Conservation (phyloP, 2,113 vertebrate species). For the Tricholaema leucomelas region DNA sequence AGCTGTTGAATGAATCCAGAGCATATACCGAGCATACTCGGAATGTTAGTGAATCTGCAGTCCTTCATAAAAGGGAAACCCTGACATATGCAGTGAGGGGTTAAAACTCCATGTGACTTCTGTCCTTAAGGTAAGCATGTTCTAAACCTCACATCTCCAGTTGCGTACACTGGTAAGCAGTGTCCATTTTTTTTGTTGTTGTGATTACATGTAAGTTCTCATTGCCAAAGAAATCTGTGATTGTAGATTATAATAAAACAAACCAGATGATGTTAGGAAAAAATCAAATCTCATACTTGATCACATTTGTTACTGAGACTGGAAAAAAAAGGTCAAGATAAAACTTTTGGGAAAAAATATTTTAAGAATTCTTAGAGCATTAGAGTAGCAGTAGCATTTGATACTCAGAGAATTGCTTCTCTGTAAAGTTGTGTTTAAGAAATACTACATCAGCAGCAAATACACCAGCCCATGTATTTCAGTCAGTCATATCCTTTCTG, state of each 20-base stretch:
- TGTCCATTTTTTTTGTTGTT: constrained; percentile 9
- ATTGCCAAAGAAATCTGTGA: constrained; percentile 59
- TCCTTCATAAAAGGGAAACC: not conserved
- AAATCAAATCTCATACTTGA: not conserved
- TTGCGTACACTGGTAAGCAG: constrained; percentile 13
- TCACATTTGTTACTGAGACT: constrained; percentile 1
- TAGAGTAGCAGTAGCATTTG: constrained; percentile 8
- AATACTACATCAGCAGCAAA: not conserved
- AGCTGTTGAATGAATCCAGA: constrained; percentile 37
- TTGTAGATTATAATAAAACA: not conserved
- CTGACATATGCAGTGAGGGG: not conserved
- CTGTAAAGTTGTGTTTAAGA: not conserved
- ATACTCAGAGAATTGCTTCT: not conserved
- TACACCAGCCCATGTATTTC: not conserved
- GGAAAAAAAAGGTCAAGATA: not conserved
- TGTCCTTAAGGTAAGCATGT: constrained; percentile 38
- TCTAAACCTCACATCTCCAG: not conserved
- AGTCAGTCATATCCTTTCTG: not conserved
- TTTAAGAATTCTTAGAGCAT: not conserved
- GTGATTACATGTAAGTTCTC: not conserved
- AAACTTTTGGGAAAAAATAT: not conserved
- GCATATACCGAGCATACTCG: not conserved
- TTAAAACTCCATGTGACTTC: constrained; percentile 18
- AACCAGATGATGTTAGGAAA: not conserved
- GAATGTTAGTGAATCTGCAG: not conserved